These are phyloP conservation scores for Ormyrus nitidulus DNA, from an alignment of 2,888 invertebrate genomes.

Conservation along the genomic window DNA sequence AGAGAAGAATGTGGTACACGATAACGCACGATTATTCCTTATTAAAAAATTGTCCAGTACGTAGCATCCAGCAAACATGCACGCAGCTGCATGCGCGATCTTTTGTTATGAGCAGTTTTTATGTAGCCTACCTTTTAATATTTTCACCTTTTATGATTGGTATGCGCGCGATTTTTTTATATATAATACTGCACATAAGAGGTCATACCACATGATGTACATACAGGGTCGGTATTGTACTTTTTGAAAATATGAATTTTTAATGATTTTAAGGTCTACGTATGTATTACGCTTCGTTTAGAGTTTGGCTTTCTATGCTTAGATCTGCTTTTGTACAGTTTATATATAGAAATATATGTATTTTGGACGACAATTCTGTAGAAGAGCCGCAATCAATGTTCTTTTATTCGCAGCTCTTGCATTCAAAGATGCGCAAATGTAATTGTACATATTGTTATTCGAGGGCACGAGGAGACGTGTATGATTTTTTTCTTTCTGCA, in stretches of 20 bases:
- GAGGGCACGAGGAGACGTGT: neutral
- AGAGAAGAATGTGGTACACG: constrained; percentile 29
- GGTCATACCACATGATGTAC: constrained; percentile 16
- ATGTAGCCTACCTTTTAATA: neutral
- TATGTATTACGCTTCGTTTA: constrained; percentile 4
- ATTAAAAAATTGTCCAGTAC: constrained; percentile 47
- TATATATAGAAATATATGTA: constrained; percentile 1
- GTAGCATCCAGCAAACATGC: neutral
- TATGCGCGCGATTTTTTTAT: neutral
- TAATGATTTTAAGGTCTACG: no score
- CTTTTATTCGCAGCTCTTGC: constrained; percentile 1
- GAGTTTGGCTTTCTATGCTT: constrained; percentile 19
- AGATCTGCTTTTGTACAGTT: constrained; percentile 21
- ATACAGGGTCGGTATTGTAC: constrained; percentile 33
- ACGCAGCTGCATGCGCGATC: neutral
- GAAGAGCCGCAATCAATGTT: neutral
- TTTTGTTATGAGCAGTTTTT: constrained; percentile 15
- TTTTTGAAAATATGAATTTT: constrained; percentile 12
- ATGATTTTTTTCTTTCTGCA: constrained; percentile 25
- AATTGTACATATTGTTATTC: constrained; percentile 41
- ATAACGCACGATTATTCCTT: constrained; percentile 45
- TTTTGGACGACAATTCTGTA: constrained; percentile 1
- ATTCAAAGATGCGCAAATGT: constrained; percentile 20
- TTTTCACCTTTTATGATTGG: no score
- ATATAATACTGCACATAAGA: constrained; percentile 24